Base-by-base conservation (phyloP, 2,888 invertebrate species). In the Branchellion lobata region DNA sequence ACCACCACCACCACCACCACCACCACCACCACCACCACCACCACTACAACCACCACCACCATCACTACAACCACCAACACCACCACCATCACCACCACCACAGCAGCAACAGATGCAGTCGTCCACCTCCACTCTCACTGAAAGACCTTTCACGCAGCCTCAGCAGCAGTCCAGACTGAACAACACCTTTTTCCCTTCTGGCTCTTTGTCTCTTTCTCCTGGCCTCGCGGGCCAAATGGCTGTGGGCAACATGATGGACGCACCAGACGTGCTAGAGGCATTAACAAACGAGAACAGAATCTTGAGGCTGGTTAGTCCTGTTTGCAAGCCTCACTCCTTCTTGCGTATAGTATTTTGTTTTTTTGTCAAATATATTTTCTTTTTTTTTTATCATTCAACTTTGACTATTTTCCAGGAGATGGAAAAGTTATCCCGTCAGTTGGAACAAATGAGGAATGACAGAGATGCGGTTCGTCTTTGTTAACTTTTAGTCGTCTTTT, bases 181-280 rank as follows among this genome's bases (percentile, higher is more conserved):
- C 61, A 57, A 57, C 24, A 57, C 61, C 5, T 57, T 57, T n/a
- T 57, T 57, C 24, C 61, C 61, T 18, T 24, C 61, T n/a, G 61
- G 61, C 61, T 57, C 61, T 5, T 57, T 57, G 61, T 24, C 61
- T 14, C 61, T 57, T 8, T 57, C 61, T 3, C 61, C 61, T 57
- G 61, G 61, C 61, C 24, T 57, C 24, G 8, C 61, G 21, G 24
- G 61, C 61, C 61, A 57, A 57, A 57, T 57, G 61, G 3, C 61
- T 5, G 61, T 57, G 5, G 61, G 61, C 61, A 57, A 57, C 61
- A 57, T 57, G 61, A 3, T 57, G n/a, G 61, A 57, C 21, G 61
- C 11, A 5, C 5, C 24, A n/a, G 61, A 57, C 24, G n/a, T 57
- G 8, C 24, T 57, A 5, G 61, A 57, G 21, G 61, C 21, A 24